These are phyloP conservation scores for Cryptotermes secundus DNA, from an alignment of 1,140 invertebrate species.

Conservation along the genomic window DNA sequence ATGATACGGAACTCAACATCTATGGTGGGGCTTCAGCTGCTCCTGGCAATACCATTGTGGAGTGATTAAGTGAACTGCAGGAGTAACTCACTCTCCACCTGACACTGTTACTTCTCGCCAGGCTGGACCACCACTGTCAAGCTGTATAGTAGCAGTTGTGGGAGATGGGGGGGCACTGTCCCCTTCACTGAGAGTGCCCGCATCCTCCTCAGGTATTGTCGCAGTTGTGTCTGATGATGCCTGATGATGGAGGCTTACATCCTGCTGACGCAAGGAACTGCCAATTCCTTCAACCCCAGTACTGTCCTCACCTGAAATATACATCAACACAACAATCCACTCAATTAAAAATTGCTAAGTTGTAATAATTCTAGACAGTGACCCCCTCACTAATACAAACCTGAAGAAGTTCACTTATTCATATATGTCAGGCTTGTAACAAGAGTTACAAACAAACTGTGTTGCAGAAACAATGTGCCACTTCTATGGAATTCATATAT, in stretches of 20 bases:
- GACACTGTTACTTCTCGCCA: constrained; percentile 54
- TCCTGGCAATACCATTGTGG: neutral
- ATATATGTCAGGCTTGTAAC: too few relatives aligned
- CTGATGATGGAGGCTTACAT: constrained; percentile 33
- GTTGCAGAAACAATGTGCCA: neutral
- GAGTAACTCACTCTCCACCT: constrained; percentile 49
- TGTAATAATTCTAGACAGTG: too few relatives aligned
- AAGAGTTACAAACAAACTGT: too few relatives aligned
- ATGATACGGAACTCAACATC: constrained; percentile 16
- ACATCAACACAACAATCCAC: neutral
- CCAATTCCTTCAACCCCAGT: constrained; percentile 26
- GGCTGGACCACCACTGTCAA: constrained; percentile 44
- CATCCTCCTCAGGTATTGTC: constrained; percentile 41
- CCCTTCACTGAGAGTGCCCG: constrained; percentile 33
- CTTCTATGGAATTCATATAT: too few relatives aligned
- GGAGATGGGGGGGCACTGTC: constrained; percentile 46
- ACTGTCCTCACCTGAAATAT: constrained; percentile 30
- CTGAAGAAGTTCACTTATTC: too few relatives aligned
- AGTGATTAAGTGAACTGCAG: neutral
- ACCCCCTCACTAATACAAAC: too few relatives aligned
- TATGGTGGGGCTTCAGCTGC: neutral
- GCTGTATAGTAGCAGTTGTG: constrained; percentile 45
- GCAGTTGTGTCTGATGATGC: constrained; percentile 34
- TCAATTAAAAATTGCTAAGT: too few relatives aligned
- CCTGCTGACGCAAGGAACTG: constrained; percentile 33